These are phyloP conservation scores for Chanos chanos DNA, from an alignment of 2,797 vertebrate genomes.

Conservation along the genomic window DNA sequence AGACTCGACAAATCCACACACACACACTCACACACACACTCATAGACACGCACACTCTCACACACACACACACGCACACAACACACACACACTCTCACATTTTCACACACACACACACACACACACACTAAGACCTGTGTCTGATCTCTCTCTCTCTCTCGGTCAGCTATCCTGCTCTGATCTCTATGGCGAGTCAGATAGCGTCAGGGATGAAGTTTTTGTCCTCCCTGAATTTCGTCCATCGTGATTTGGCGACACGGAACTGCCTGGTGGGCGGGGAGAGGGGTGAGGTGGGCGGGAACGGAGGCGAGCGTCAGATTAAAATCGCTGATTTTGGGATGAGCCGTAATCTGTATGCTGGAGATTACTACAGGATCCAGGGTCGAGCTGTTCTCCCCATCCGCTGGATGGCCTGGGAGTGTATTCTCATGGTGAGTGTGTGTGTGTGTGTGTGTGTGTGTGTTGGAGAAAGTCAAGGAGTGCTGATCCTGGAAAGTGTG, in stretches of 20 bases:
- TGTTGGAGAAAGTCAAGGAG: neutral
- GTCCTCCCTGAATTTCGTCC: slow-evolving; percentile 88
- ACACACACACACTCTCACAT: neutral
- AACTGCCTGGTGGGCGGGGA: slow-evolving; percentile 90
- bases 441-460: neutral
- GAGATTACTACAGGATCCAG: slow-evolving; percentile 90
- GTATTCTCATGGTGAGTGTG: slow-evolving; percentile 85
- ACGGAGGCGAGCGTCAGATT: slow-evolving; percentile 78
- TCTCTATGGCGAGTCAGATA: slow-evolving; percentile 87
- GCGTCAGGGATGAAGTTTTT: slow-evolving; percentile 92
- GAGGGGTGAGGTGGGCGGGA: slow-evolving; percentile 72
- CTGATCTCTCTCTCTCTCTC: neutral
- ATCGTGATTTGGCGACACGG: slow-evolving; percentile 87
- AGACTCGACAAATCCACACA: too few relatives aligned
- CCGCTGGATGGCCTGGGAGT: slow-evolving; percentile 98
- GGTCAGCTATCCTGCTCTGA: slow-evolving; percentile 79
- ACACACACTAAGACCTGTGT: neutral
- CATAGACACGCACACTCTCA: too few relatives aligned
- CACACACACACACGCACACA: neutral
- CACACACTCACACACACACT: too few relatives aligned
- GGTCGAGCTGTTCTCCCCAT: slow-evolving; percentile 91
- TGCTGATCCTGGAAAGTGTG: neutral
- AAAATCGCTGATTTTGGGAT: slow-evolving; percentile 95
- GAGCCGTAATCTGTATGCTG: slow-evolving; percentile 88
- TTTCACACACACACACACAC: neutral